Evolutionary conservation across 2,797 vertebrate genomes (phyloP).

Genomic region (Schizopygopsis malacanthus): DNA sequence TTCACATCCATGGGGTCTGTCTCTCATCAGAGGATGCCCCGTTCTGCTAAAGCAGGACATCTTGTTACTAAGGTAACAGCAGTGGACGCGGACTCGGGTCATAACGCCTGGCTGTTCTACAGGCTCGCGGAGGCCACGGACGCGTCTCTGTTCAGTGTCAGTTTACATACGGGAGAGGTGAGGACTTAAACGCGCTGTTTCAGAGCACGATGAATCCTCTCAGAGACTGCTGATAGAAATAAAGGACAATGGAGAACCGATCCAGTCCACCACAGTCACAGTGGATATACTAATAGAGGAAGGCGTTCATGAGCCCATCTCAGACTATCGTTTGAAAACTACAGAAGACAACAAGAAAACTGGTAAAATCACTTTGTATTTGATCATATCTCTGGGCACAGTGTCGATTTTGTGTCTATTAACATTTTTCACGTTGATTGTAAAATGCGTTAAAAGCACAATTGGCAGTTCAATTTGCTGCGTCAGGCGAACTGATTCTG

Average conservation of each 20-base stretch:
- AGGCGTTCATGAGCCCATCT: slow-evolving; percentile 46
- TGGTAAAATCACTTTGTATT: slow-evolving; percentile 73
- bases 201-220: slow-evolving; percentile 63
- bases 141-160: slow-evolving; percentile 60
- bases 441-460: slow-evolving; percentile 69
- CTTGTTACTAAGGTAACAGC: slow-evolving; percentile 82
- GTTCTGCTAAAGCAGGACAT: slow-evolving; percentile 73
- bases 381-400: slow-evolving; percentile 77
- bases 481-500: slow-evolving; percentile 50
- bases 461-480: slow-evolving; percentile 63
- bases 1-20: slow-evolving; percentile 67
- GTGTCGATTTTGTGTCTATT: slow-evolving; percentile 71
- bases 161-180: slow-evolving; percentile 72
- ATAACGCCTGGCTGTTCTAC: slow-evolving; percentile 70
- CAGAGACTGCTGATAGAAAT: slow-evolving; percentile 68
- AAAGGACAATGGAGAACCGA: slow-evolving; percentile 63
- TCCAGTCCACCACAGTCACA: slow-evolving; percentile 57
- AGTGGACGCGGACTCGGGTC: slow-evolving; percentile 77
- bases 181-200: slow-evolving; percentile 61
- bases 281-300: slow-evolving; percentile 58
- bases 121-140: slow-evolving; percentile 49
- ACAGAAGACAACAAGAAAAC: slow-evolving; percentile 58
- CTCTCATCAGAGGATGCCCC: slow-evolving; percentile 75
- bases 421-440: slow-evolving; percentile 67
- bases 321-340: slow-evolving; percentile 66